A percentile compares a stretch with the other conserved stretches of the same genome.
These are phyloP conservation scores for Callocephalon fimbriatum DNA, from an alignment of 2,113 vertebrate species.

Conservation along the genomic window DNA sequence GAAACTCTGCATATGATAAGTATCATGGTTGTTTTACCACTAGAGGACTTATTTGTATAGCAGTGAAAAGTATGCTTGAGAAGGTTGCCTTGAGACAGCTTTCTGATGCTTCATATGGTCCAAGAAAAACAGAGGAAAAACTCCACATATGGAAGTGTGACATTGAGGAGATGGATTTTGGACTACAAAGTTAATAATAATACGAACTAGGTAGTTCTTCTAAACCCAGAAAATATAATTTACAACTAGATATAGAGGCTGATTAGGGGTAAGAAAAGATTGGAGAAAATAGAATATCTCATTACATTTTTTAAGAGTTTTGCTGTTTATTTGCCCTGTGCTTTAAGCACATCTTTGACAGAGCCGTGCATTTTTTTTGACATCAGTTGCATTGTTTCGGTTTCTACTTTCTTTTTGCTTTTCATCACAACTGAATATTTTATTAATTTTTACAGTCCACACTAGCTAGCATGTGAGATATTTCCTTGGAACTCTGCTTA, in stretches of 20 bases:
- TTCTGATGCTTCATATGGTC: background rate
- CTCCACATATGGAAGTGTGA: background rate
- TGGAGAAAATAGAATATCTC: background rate
- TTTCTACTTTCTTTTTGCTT: background rate
- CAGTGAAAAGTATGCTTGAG: background rate
- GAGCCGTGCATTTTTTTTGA: background rate
- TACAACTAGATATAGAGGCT: background rate
- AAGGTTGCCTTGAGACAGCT: background rate
- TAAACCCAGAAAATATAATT: background rate
- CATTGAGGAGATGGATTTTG: background rate
- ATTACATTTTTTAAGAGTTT: background rate
- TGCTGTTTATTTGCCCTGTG: background rate
- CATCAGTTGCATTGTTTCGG: background rate
- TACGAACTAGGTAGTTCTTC: background rate
- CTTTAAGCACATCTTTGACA: background rate
- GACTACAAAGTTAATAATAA: background rate
- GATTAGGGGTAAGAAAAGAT: background rate
- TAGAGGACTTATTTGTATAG: constrained; percentile 63
- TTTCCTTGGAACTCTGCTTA: background rate
- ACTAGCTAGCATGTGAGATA: background rate
- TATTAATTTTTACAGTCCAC: background rate
- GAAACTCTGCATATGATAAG: background rate
- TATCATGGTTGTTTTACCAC: background rate
- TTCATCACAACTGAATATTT: background rate
- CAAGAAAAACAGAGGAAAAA: background rate